Evolutionary conservation across 2,888 invertebrate genomes (phyloP).

Genomic region (Dendrolimus pini): DNA sequence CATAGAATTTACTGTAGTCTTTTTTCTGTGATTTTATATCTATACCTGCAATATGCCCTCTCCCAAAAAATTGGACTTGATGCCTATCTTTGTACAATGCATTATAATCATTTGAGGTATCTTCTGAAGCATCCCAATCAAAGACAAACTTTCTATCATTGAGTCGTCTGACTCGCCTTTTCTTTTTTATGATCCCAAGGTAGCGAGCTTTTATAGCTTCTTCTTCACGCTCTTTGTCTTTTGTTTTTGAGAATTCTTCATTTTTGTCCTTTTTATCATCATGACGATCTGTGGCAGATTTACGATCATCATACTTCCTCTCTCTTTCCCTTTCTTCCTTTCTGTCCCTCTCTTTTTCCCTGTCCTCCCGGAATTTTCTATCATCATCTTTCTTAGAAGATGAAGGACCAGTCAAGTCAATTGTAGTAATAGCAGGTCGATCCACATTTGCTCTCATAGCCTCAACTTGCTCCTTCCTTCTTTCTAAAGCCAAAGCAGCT

Average conservation of each 20-base stretch:
- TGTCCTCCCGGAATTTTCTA: conserved; percentile 52
- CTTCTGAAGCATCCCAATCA: conserved; percentile 99
- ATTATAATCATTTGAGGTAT: conserved; percentile 98
- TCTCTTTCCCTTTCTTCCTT: conserved; percentile 70
- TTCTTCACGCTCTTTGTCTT: conserved; percentile 94
- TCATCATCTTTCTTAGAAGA: conserved; percentile 62
- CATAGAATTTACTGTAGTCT: conserved; percentile 98
- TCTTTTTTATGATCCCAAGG: conserved; percentile 94
- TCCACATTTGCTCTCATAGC: conserved; percentile 83
- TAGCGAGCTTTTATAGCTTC: conserved; percentile 98
- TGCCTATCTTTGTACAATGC: conserved; percentile 97
- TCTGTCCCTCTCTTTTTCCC: conserved; percentile 60
- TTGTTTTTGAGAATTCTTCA: conserved; percentile 75
- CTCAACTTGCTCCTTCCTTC: conserved; percentile 93
- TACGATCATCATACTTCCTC: conserved; percentile 70
- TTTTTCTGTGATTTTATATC: conserved; percentile 97
- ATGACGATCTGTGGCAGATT: conserved; percentile 64
- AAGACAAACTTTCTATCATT: conserved; percentile 99
- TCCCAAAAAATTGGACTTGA: conserved; percentile 98
- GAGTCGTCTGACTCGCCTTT: conserved; percentile 91
- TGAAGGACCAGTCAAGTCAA: conserved; percentile 63
- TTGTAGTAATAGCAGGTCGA: conserved; percentile 55
- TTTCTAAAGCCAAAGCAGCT: conserved; percentile 90
- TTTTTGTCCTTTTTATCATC: conserved; percentile 64
- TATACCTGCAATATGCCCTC: conserved; percentile 98